Base-by-base conservation (phyloP, 2,888 invertebrate species). In the Andrena dorsata region DNA sequence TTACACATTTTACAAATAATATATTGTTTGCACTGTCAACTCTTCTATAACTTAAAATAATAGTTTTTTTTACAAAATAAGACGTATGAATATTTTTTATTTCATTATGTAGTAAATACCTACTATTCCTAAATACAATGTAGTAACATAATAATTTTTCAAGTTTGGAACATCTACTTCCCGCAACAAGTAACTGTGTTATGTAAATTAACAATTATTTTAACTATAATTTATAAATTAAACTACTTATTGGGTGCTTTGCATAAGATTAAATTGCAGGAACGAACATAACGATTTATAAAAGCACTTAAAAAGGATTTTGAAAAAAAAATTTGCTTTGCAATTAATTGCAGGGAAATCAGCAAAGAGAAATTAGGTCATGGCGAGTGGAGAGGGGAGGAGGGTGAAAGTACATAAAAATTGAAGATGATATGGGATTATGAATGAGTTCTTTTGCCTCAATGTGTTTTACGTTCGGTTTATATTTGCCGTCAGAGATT, bases 301-400 rank as follows among this genome's bases (percentile, higher is more conserved):
- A 53, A 26, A 26, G 23, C 10, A 53, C 23, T 26, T 53, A 8
- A 7, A 53, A 41, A 13, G 41, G 20, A 23, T 23, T 23, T 53
- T 23, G 3, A 53, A 53, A 53, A 53, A 53, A 53, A 23, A 53
- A 23, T 20, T 8, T 26, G 10, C 23, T 1, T 13, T 20, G 10
- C 53, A 53, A 65, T 65, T 49, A 49, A 65, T 65, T 65, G 2
- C 49, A 20, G 51, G n/a, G 51, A 49, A 66, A 66, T 66, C 28
- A 65, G 47, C 47, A n/a, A 66, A 51, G 65, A 51, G 65, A 66
- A 66, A 66, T 66, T 66, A 26, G 65, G 51, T 51, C 49, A 47
- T 23, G 53, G 10, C 20, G 23, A 23, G 20, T 20, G 10, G 10
- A 30, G 41, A 64, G 23, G 26, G 26, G 26, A 16, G 4, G 26